Base-by-base conservation (phyloP, 2,113 vertebrate species). In the Eublepharis macularius region DNA sequence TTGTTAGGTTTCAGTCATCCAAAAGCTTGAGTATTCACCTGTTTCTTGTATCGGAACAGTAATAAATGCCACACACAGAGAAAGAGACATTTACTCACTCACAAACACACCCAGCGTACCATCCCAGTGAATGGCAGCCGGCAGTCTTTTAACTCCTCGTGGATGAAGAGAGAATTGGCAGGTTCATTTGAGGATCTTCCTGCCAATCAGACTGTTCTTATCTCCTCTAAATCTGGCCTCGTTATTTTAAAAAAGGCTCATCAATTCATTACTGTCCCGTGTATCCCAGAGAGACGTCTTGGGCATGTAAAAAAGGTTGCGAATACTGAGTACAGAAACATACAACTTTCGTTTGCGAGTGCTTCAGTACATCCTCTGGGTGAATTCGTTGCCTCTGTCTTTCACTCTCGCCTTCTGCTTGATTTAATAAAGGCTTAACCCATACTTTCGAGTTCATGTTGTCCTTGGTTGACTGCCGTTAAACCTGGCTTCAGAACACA, bases 341-440 rank as follows among this genome's bases (percentile, higher is more conserved):
- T 36, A n/a, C 54, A 16, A 54, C 54, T 21, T 60, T 63, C 26
- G 19, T 12, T 79, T 34, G 41, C 21, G 16, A 13, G 24, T 47
- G 16, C 60, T 39, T 43, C 29, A 1, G 24, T 72, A 80, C 81
- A 39, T 68, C 34, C 5, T 2, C 24, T 34, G 26, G 77, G 51
- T 74, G 80, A 7, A 57, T 70, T 83, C 69, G 47, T 1, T 1
- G 34, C 39, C 32, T 80, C 69, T 84, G 63, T 34, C 82, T 73
- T 85, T 17, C 24, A 47, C 69, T 82, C 81, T 88, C 74, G 68
- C 36, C 88, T 89, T 26, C 45, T 86, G 0, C 73, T 34, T 74
- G 43, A 63, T 81, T 17, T 19, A 82, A 34, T 34, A 39, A 86
- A 77, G 83, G 51, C 39, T 65, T 84, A 26, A 45, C 91, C 60